These are phyloP conservation scores for Misgurnus mizolepis DNA, from an alignment of 2,113 vertebrate genomes.

Conservation along the genomic window DNA sequence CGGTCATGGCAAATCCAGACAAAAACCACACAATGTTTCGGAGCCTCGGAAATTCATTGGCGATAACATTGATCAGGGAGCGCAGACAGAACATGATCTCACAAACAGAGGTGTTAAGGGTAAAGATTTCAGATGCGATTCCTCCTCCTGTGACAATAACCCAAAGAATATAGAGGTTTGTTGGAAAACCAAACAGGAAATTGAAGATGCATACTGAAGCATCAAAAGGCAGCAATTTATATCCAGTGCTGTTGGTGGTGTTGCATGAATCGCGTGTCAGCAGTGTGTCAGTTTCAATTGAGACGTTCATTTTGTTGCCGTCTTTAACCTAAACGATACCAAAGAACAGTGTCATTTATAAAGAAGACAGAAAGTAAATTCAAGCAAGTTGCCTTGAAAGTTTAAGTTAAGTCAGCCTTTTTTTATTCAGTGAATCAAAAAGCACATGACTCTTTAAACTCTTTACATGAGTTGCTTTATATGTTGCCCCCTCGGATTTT, in stretches of 20 bases:
- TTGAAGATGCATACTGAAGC: background rate
- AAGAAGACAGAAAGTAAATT: no score
- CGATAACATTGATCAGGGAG: background rate
- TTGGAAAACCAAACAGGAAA: constrained; percentile 6
- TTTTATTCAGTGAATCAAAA: no score
- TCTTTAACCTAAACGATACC: background rate
- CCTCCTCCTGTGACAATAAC: constrained; percentile 25
- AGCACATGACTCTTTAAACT: no score
- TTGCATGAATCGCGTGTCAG: background rate
- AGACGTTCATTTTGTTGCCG: constrained; percentile 36
- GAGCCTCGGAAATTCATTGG: background rate
- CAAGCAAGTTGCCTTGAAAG: no score
- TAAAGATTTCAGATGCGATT: constrained; percentile 37
- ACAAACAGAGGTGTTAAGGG: constrained; percentile 35
- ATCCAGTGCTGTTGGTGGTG: background rate
- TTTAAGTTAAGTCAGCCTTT: no score
- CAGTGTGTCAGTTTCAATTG: background rate
- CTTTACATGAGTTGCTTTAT: no score
- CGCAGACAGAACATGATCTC: constrained; percentile 32
- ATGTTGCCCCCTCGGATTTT: no score
- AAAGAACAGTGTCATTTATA: no score
- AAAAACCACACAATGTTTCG: no score
- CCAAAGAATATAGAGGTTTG: constrained; percentile 42
- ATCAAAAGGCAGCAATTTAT: background rate
- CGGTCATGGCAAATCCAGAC: no score